Base-by-base conservation (phyloP, 2,797 vertebrate species). In the Lepus oiostolus region DNA sequence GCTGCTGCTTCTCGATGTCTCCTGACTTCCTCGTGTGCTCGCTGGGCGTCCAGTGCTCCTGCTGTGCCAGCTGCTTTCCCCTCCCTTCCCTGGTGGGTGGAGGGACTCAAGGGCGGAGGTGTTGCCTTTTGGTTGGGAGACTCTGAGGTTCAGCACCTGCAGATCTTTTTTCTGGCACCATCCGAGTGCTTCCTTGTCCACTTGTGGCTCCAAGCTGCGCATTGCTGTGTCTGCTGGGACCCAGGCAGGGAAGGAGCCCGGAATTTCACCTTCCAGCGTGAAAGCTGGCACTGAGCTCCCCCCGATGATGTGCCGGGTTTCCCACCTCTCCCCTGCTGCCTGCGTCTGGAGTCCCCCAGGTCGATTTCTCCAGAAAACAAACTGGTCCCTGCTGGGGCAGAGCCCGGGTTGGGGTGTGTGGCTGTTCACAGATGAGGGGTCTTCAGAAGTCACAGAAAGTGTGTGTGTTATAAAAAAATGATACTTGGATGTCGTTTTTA, bases 31-130 rank as follows among this genome's bases (percentile, higher is more conserved):
- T 47, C 7, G 0, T 8, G 0, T 4, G 63, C 67, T 76, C 4
- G 30, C 12, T 10, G 89, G 81, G 58, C 38, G 1, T 6, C 26
- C n/a, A 4, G 8, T 26, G 70, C 17, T 67, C 87, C 67, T n/a
- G 0, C n/a, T 22, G 14, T 10, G 50, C 50, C 1, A 0, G 28
- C 4, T 2, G 9, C 38, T 1, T 4, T 30, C 12, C n/a, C 62
- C 85, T 30, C 35, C 79, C 42, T 38, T 42, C 2, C 1, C 22
- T 17, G 19, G 42, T 9, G 42, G 42, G 42, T 8, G 4, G 10
- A 13, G 9, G 24, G 35, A 62, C 63, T 3, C 38, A 1, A 4
- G 0, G 16, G 85, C 2, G 32, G 24, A 0, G 22, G 71, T 17
- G 14, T 19, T 38, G 38, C 0, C 8, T 32, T 14, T 63, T 1